Evolutionary conservation across 2,888 invertebrate species (phyloP).

Genomic region (Elysia crispata): DNA sequence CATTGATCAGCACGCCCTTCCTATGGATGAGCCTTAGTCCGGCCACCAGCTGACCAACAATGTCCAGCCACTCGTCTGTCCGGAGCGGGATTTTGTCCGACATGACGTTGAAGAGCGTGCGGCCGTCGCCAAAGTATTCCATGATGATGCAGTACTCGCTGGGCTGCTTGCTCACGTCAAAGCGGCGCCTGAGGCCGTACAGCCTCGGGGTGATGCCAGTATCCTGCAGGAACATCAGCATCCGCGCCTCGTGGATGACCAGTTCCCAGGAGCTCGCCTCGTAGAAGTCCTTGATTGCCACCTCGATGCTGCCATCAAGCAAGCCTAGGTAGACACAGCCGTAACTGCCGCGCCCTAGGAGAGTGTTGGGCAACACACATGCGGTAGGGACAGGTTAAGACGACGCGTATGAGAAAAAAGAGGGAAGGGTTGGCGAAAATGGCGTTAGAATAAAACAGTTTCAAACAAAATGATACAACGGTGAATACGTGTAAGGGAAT

Average conservation of each 20-base stretch:
- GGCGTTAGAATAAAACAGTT: too few relatives aligned
- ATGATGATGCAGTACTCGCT: conserved; percentile 52
- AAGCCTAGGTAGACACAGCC: conserved; percentile 53
- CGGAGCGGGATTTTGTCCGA: conserved; percentile 48
- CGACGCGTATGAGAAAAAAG: too few relatives aligned
- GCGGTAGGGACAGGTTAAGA: too few relatives aligned
- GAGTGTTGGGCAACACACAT: too few relatives aligned
- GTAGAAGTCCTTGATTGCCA: conserved; percentile 49
- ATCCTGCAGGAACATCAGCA: conserved; percentile 53
- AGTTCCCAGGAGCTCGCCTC: conserved; percentile 50
- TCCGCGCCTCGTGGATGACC: conserved; percentile 53
- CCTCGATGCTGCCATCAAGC: conserved; percentile 36
- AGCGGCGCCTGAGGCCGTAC: conserved; percentile 50
- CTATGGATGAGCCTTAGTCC: conserved; percentile 52
- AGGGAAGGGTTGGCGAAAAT: too few relatives aligned
- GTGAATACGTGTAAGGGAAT: too few relatives aligned
- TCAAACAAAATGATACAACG: too few relatives aligned
- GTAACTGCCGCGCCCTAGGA: conserved; percentile 50
- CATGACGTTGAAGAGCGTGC: conserved; percentile 49
- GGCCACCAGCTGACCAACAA: conserved; percentile 51
- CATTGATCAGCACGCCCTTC: conserved; percentile 51
- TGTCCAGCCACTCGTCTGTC: conserved; percentile 49
- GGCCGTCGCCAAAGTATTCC: conserved; percentile 53
- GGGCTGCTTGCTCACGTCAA: conserved; percentile 39
- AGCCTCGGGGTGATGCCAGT: conserved; percentile 52